phyloP scores from a whole-genome alignment of 2,113 vertebrate genomes.

The Morone saxatilis region DNA sequence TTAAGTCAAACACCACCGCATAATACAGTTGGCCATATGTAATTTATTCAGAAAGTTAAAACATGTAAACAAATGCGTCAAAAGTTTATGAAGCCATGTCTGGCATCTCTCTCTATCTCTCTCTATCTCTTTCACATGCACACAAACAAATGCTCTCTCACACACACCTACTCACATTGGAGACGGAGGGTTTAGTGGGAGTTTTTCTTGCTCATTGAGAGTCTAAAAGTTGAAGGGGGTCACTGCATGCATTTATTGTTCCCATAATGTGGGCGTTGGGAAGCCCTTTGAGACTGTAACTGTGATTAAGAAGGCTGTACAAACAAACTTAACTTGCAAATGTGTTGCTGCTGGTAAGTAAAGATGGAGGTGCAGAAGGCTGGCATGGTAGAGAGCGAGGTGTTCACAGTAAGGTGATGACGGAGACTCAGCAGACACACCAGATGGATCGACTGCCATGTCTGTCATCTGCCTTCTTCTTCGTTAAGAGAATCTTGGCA shows the following conservation, averaged over 20 bases:
- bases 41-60: slow-evolving; percentile 12
- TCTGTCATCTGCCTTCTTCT: slow-evolving; percentile 22
- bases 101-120: neutral
- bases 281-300: slow-evolving; percentile 47
- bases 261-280: slow-evolving; percentile 31
- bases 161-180: slow-evolving; percentile 29
- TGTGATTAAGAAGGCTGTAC: slow-evolving; percentile 37
- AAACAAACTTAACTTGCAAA: slow-evolving; percentile 51
- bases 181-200: slow-evolving; percentile 46
- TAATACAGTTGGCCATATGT: neutral
- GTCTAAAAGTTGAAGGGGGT: slow-evolving; percentile 54
- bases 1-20: neutral
- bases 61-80: slow-evolving; percentile 31
- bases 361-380: neutral
- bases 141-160: slow-evolving; percentile 2
- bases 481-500: neutral
- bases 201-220: slow-evolving; percentile 54
- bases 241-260: slow-evolving; percentile 45
- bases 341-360: slow-evolving; percentile 19
- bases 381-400: neutral
- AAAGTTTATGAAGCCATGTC: slow-evolving; percentile 14
- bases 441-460: slow-evolving; percentile 28
- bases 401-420: slow-evolving; percentile 27
- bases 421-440: slow-evolving; percentile 25
- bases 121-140: neutral